A percentile compares a stretch with the other conserved stretches of the same genome.
Evolutionary conservation across 2,888 invertebrate species (phyloP).

Genomic region (Nasonovia ribisnigri): DNA sequence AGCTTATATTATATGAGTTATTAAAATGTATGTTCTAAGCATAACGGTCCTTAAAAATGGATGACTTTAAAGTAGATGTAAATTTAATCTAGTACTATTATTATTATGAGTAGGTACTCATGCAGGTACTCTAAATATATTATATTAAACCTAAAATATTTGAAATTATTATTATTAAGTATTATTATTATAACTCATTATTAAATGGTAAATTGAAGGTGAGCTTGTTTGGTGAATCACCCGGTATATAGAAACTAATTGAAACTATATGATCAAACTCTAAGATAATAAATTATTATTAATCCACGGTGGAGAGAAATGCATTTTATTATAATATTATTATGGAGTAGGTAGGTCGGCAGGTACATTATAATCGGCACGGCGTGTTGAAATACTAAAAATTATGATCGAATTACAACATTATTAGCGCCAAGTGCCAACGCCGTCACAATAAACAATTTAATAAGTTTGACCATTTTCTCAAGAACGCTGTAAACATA

Average conservation of each 20-base stretch:
- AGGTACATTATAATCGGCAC: neutral
- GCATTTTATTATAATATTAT: neutral
- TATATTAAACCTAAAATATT: neutral
- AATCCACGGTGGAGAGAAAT: neutral
- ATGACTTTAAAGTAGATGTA: neutral
- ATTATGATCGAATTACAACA: conserved; percentile 12
- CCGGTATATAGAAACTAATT: neutral
- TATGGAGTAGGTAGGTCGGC: neutral
- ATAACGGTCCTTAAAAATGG: neutral
- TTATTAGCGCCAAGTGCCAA: neutral
- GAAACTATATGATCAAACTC: neutral
- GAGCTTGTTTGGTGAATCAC: neutral
- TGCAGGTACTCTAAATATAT: neutral
- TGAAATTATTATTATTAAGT: too few relatives aligned
- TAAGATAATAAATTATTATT: neutral
- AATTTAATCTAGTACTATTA: neutral
- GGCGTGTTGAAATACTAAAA: neutral
- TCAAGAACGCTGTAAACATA: neutral
- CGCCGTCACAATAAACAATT: neutral
- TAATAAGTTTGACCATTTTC: neutral
- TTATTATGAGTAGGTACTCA: neutral
- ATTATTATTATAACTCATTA: too few relatives aligned
- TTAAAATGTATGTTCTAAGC: neutral
- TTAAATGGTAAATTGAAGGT: neutral
- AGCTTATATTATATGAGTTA: neutral